Evolutionary conservation across 2,113 vertebrate genomes (phyloP).

Genomic region (Mirounga angustirostris): DNA sequence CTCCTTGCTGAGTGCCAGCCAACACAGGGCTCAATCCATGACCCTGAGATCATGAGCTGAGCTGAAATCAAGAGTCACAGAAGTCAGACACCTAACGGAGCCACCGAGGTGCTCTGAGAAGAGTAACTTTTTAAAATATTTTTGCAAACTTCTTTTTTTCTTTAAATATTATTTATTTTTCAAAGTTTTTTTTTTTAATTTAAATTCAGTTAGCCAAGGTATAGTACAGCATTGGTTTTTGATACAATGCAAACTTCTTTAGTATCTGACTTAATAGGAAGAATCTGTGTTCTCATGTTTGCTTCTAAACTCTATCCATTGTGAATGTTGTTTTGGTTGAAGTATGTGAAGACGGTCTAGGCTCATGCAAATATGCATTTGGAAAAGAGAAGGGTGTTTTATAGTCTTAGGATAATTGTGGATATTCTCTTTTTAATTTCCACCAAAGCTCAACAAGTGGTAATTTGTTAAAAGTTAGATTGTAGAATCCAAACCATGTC

Average conservation of each 20-base stretch:
- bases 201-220: background rate
- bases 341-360: background rate
- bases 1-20: background rate
- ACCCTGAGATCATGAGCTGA: background rate
- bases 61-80: background rate
- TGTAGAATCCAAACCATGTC: background rate
- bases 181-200: background rate
- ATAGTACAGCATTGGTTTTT: background rate
- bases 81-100: background rate
- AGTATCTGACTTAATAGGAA: background rate
- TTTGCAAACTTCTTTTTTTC: background rate
- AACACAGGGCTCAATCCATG: accelerated
- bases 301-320: background rate
- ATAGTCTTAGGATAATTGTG: background rate
- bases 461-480: constrained; percentile 13
- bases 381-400: background rate
- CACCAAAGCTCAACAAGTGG: background rate
- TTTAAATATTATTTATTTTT: background rate
- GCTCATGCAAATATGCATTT: background rate
- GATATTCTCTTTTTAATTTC: background rate
- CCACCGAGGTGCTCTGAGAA: background rate
- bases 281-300: background rate
- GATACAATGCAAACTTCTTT: background rate
- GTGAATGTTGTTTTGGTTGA: background rate
- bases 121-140: background rate